phyloP scores from a whole-genome alignment of 2,888 invertebrate species.

The Drosophila limbata region DNA sequence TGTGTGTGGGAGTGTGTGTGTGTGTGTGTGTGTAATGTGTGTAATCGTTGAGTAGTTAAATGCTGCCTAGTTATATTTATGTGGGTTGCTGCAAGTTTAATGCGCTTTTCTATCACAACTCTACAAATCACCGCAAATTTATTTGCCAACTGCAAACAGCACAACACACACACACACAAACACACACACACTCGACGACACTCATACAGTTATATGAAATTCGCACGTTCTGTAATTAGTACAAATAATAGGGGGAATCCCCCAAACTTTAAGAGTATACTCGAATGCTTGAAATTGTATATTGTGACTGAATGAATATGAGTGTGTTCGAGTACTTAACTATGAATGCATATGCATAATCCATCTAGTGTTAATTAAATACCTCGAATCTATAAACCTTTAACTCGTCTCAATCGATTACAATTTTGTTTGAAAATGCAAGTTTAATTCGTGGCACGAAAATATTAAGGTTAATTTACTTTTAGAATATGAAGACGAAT shows the following conservation, averaged over 20 bases:
- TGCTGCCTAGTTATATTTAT: conserved; percentile 52
- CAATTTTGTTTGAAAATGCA: background rate
- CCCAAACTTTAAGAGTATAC: background rate
- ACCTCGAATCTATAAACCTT: background rate
- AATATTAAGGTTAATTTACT: too few relatives aligned
- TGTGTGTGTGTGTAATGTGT: conserved; percentile 16
- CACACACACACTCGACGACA: conserved; percentile 5
- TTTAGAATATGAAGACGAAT: too few relatives aligned
- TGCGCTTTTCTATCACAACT: conserved; percentile 57
- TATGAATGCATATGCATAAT: conserved; percentile 1
- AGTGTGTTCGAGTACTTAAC: background rate
- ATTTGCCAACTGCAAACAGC: conserved; percentile 54
- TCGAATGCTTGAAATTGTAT: background rate
- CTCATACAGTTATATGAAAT: conserved; percentile 7
- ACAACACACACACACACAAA: conserved; percentile 20
- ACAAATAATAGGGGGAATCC: conserved; percentile 31
- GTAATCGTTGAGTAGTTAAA: conserved; percentile 64
- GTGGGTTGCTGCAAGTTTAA: conserved; percentile 56
- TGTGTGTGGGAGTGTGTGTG: conserved; percentile 6
- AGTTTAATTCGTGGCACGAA: too few relatives aligned
- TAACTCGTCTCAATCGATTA: background rate
- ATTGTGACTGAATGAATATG: conserved; percentile 4
- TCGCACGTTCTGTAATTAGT: conserved; percentile 54
- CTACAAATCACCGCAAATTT: conserved; percentile 73
- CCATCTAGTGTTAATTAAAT: background rate